Conservation (phyloP, 1,140 invertebrate genomes). For the Hermetia illucens region DNA sequence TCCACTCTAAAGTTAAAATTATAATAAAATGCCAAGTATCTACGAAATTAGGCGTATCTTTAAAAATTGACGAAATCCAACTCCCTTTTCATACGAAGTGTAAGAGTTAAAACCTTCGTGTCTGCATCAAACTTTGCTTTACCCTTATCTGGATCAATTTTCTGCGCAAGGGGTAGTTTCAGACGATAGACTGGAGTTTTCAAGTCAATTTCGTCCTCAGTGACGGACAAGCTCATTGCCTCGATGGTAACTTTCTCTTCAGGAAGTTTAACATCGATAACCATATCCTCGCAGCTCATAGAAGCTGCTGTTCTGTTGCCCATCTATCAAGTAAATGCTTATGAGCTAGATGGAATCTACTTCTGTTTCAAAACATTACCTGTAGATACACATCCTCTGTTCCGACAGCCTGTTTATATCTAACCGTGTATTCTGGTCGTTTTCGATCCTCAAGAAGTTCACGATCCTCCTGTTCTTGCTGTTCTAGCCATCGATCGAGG, state of each 20-base stretch:
- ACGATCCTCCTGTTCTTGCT: conserved; percentile 26
- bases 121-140: conserved; percentile 64
- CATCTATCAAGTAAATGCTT: conserved; percentile 40
- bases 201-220: conserved; percentile 49
- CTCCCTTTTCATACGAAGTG: conserved; percentile 54
- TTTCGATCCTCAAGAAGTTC: conserved; percentile 47
- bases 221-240: conserved; percentile 51
- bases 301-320: conserved; percentile 66
- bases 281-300: conserved; percentile 73
- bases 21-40: no score
- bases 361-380: conserved; percentile 28
- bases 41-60: no score
- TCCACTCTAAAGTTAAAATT: no score
- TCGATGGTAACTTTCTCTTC: conserved; percentile 51
- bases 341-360: conserved; percentile 4
- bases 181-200: conserved; percentile 47
- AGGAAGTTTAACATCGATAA: conserved; percentile 57
- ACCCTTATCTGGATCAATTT: conserved; percentile 60
- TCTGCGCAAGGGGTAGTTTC: conserved; percentile 59
- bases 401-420: conserved; percentile 69
- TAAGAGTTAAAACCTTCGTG: conserved; percentile 49
- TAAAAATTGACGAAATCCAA: conserved; percentile 75
- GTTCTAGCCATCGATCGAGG: conserved; percentile 39
- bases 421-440: conserved; percentile 63
- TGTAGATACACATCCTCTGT: conserved; percentile 76